Base-by-base conservation (phyloP, 2,888 invertebrate species). In the Mylabris sibirica region DNA sequence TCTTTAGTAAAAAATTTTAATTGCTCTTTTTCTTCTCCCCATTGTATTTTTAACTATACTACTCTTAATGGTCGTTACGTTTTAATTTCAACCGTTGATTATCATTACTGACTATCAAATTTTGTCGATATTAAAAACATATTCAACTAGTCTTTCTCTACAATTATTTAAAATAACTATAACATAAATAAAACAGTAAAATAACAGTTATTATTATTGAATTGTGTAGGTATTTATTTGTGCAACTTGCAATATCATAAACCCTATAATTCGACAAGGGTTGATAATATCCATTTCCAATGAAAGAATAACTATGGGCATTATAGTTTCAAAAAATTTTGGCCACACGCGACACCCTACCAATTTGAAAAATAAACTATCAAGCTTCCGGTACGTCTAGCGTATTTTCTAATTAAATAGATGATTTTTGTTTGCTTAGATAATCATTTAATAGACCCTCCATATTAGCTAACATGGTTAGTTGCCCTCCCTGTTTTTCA, bases 381-480 rank as follows among this genome's bases (percentile, higher is more conserved):
- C 77, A 78, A 74, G 78, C 80, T 84, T 84, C 84, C 84, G 83
- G 84, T 82, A 74, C 75, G 73, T 49, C 49, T 49, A 75, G 77
- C 79, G 78, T 77, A 74, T 78, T 82, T 49, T 79, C 84, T 85
- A 85, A 85, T 85, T 85, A 85, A 85, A 84, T 85, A 84, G 85
- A 85, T 84, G 84, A 85, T 85, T 85, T 84, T 82, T 85, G 85
- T 85, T 85, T 85, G 84, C 85, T 85, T 84, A 84, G 84, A 85
- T 85, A 85, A 85, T 85, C 84, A 84, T 84, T 84, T 85, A 85
- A 85, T 85, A 84, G 84, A 79, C 81, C 82, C 84, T 78, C 73
- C 73, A 79, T 82, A 83, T 84, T 83, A 82, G 82, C 83, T 79
- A 81, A 82, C 84, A 84, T 82, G 83, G 79, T 81, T 81, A 81